These are phyloP conservation scores for Phyto melanocephala DNA, from an alignment of 2,888 invertebrate species.

Conservation along the genomic window DNA sequence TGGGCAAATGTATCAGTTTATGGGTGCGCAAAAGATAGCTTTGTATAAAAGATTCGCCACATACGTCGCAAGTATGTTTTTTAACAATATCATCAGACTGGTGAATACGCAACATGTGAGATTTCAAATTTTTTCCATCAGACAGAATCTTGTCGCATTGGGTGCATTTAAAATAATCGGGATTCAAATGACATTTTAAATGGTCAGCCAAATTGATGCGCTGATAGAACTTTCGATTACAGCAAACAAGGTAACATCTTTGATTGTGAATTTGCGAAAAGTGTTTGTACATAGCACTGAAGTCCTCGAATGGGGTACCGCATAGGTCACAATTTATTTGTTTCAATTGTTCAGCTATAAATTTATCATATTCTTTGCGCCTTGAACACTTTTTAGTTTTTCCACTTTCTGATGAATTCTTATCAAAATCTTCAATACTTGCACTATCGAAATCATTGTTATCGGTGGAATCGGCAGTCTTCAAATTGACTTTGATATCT, in stretches of 20 bases:
- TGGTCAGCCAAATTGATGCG: constrained; percentile 72
- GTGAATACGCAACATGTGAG: constrained; percentile 74
- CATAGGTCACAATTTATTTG: constrained; percentile 71
- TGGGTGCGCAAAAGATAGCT: constrained; percentile 73
- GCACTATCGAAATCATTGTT: background rate
- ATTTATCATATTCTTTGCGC: constrained; percentile 70
- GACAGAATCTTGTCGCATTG: constrained; percentile 69
- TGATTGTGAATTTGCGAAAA: constrained; percentile 68
- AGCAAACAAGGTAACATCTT: constrained; percentile 72
- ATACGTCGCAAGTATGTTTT: constrained; percentile 72
- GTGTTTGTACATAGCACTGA: constrained; percentile 71
- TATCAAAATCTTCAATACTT: constrained; percentile 67
- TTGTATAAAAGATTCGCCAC: constrained; percentile 72
- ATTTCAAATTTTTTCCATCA: constrained; percentile 70
- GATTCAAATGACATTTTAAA: constrained; percentile 72
- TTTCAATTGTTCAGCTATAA: constrained; percentile 72
- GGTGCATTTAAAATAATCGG: constrained; percentile 73
- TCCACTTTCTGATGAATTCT: constrained; percentile 68
- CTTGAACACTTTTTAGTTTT: constrained; percentile 69
- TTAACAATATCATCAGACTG: constrained; percentile 71
- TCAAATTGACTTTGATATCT: constrained; percentile 51
- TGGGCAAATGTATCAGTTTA: constrained; percentile 72
- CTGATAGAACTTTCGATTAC: constrained; percentile 71
- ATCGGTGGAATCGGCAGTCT: constrained; percentile 30
- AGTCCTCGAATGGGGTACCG: constrained; percentile 70